These are phyloP conservation scores for Amphipoea oculea DNA, from an alignment of 2,888 invertebrate species.

Conservation along the genomic window DNA sequence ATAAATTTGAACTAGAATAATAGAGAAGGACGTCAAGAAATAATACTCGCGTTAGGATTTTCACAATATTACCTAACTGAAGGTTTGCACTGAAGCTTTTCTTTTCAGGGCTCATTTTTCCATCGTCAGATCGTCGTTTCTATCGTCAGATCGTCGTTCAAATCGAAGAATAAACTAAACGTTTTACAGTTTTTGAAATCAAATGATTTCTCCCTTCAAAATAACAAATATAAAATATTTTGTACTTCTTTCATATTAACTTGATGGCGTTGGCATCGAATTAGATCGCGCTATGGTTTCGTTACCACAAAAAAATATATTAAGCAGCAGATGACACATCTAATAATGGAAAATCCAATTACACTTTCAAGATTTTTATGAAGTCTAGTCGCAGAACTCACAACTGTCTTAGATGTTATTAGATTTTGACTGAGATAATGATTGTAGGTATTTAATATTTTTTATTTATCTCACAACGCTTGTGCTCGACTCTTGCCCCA, in stretches of 20 bases:
- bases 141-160: no score
- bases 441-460: no score
- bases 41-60: not conserved
- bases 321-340: not conserved
- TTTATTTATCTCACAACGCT: slow-evolving; percentile 35
- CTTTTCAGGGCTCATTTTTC: not conserved
- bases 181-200: not conserved
- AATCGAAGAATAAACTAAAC: not conserved
- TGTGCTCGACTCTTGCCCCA: slow-evolving; percentile 63
- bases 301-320: not conserved
- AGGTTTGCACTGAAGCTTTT: not conserved
- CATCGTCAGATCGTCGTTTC: no score
- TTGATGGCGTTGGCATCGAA: not conserved
- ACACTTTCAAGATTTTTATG: not conserved
- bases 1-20: slow-evolving; percentile 31
- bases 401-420: not conserved
- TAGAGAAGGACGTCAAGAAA: slow-evolving; percentile 1
- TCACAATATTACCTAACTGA: not conserved
- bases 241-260: not conserved
- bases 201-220: not conserved
- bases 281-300: slow-evolving; percentile 3
- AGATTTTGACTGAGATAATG: not conserved
- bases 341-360: not conserved
- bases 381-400: not conserved
- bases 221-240: not conserved